phyloP scores from a whole-genome alignment of 2,888 invertebrate species.

The Parapristionchus giblindavisi region DNA sequence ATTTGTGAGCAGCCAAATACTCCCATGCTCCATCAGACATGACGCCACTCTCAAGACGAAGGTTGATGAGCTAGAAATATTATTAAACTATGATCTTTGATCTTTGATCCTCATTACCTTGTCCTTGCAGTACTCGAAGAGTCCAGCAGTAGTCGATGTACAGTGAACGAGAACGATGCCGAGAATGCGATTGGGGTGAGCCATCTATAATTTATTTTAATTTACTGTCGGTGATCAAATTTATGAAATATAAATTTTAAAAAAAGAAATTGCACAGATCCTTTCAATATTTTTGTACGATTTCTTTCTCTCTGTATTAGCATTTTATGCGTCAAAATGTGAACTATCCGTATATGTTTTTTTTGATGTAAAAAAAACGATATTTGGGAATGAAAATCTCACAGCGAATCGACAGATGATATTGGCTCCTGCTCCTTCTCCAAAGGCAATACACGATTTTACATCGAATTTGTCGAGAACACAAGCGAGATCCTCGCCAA shows the following conservation, averaged over 20 bases:
- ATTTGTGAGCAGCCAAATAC: slow-evolving; percentile 87
- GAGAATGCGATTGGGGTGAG: slow-evolving; percentile 81
- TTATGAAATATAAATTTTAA: background rate
- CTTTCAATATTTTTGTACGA: background rate
- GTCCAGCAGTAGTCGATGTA: slow-evolving; percentile 85
- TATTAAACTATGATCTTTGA: background rate
- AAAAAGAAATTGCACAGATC: background rate
- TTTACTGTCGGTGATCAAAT: background rate
- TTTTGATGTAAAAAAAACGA: background rate
- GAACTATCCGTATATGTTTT: background rate
- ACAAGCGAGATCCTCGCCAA: slow-evolving; percentile 84
- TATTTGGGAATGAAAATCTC: slow-evolving; percentile 48
- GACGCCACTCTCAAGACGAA: slow-evolving; percentile 81
- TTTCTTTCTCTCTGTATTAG: background rate
- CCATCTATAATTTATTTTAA: slow-evolving; percentile 73
- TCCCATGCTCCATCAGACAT: slow-evolving; percentile 88
- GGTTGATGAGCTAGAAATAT: slow-evolving; percentile 79
- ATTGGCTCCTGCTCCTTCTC: slow-evolving; percentile 89
- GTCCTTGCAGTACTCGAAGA: slow-evolving; percentile 85
- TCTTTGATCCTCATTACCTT: slow-evolving; percentile 74
- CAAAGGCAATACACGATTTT: slow-evolving; percentile 82
- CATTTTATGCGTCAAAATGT: background rate
- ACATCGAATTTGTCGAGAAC: slow-evolving; percentile 84
- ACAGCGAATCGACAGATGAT: slow-evolving; percentile 84
- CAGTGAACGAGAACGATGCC: slow-evolving; percentile 87